Percentiles rank a stretch among this genome's conserved stretches.
Evolutionary conservation across 2,797 vertebrate species (phyloP).

Genomic region (Cirrhinus mrigala): DNA sequence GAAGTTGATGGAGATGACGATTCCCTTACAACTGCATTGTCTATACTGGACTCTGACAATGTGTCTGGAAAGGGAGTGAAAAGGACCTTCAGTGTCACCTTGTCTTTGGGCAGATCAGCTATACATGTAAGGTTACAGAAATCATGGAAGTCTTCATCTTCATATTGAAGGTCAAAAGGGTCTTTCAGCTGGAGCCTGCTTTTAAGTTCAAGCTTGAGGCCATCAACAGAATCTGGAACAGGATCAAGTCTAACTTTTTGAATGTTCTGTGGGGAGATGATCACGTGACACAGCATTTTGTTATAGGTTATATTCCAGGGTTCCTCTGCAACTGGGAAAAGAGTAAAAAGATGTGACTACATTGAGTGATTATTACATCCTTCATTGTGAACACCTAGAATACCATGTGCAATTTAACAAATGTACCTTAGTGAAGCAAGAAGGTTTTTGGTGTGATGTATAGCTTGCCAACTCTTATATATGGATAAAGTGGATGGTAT

Average conservation of each 20-base stretch:
- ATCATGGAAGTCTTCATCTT: constrained; percentile 29
- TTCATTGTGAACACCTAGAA: too few species aligned
- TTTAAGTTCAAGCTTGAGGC: background rate
- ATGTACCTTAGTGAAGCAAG: background rate
- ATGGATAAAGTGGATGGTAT: background rate
- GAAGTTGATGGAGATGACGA: background rate
- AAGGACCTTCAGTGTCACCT: constrained; percentile 5
- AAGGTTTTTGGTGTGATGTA: background rate
- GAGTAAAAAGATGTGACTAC: background rate
- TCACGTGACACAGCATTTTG: constrained; percentile 1
- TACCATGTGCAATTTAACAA: too few species aligned
- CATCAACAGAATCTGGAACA: constrained; percentile 15
- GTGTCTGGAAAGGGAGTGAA: background rate
- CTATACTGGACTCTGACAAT: background rate
- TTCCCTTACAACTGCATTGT: background rate
- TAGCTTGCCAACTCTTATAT: background rate
- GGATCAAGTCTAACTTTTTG: constrained; percentile 16
- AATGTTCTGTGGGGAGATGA: constrained; percentile 14
- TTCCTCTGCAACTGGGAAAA: background rate
- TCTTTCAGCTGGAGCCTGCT: background rate
- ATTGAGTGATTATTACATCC: too few species aligned
- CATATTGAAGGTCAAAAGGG: constrained; percentile 25
- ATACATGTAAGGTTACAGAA: constrained; percentile 24
- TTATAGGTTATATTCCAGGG: background rate
- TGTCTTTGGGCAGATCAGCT: constrained; percentile 24